phyloP scores from a whole-genome alignment of 2,797 vertebrate species.

The Danio albolineatus region DNA sequence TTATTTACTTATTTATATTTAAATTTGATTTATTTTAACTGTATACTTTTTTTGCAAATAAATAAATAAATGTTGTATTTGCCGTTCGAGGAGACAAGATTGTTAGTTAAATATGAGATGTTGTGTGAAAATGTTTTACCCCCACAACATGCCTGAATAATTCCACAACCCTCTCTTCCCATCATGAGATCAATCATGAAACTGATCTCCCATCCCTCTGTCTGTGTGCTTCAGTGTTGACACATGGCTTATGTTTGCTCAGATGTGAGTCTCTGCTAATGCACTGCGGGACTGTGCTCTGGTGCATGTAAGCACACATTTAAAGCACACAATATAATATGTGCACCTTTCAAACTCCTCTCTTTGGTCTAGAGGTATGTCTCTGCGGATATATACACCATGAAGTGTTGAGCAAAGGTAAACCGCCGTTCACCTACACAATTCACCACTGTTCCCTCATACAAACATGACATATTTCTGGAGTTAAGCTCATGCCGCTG shows the following conservation, averaged over 20 bases:
- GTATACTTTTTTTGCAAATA: too few relatives aligned
- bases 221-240: constrained; percentile 31
- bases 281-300: constrained; percentile 1
- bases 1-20: too few relatives aligned
- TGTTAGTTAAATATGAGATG: not conserved
- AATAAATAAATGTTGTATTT: too few relatives aligned
- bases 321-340: constrained; percentile 16
- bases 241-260: constrained; percentile 35
- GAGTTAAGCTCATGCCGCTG: constrained; percentile 39
- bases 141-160: not conserved
- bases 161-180: constrained; percentile 3
- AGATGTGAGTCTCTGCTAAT: constrained; percentile 28
- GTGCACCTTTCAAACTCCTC: not conserved
- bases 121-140: too few relatives aligned
- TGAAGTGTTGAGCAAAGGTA: constrained; percentile 46
- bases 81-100: not conserved
- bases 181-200: constrained; percentile 26
- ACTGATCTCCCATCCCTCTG: constrained; percentile 9
- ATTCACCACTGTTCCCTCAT: constrained; percentile 39
- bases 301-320: constrained; percentile 9
- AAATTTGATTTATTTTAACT: too few relatives aligned
- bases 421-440: constrained; percentile 42
- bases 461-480: constrained; percentile 16
- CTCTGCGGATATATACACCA: constrained; percentile 17
- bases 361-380: constrained; percentile 12